Evolutionary conservation across 2,888 invertebrate genomes (phyloP).

Genomic region (Dusona sp.): DNA sequence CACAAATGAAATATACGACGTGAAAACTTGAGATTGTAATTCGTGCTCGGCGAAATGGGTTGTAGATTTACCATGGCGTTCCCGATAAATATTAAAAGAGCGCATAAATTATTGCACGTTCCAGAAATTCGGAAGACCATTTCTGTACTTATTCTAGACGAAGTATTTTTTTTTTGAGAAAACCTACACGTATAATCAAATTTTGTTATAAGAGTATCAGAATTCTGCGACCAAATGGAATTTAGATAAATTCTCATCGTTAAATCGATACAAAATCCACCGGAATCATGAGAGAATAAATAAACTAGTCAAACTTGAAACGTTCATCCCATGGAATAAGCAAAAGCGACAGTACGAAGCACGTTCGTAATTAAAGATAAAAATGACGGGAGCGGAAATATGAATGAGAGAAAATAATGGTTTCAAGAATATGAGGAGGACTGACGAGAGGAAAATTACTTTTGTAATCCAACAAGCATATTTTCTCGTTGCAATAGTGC

Average conservation of each 20-base stretch:
- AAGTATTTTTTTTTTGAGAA: background rate
- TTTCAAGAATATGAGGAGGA: constrained; percentile 17
- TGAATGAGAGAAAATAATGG: constrained; percentile 42
- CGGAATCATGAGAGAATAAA: background rate
- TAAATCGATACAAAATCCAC: background rate
- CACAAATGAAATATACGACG: constrained; percentile 45
- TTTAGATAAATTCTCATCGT: background rate
- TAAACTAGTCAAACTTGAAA: background rate
- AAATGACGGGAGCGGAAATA: constrained; percentile 39
- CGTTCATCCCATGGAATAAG: background rate
- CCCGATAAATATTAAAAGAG: constrained; percentile 28
- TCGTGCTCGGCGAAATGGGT: constrained; percentile 10
- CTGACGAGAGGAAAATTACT: constrained; percentile 41
- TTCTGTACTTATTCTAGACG: background rate
- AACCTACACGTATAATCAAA: too few relatives aligned
- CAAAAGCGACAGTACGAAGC: constrained; percentile 15
- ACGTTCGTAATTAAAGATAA: constrained; percentile 39
- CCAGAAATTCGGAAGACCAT: background rate
- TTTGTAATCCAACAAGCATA: constrained; percentile 30
- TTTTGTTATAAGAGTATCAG: too few relatives aligned
- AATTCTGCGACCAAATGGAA: too few relatives aligned
- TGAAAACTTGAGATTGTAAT: constrained; percentile 44
- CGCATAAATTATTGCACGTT: background rate
- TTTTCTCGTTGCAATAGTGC: constrained; percentile 9
- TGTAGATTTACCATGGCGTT: background rate